phyloP scores from a whole-genome alignment of 1,140 invertebrate species.

The Maniola jurtina region DNA sequence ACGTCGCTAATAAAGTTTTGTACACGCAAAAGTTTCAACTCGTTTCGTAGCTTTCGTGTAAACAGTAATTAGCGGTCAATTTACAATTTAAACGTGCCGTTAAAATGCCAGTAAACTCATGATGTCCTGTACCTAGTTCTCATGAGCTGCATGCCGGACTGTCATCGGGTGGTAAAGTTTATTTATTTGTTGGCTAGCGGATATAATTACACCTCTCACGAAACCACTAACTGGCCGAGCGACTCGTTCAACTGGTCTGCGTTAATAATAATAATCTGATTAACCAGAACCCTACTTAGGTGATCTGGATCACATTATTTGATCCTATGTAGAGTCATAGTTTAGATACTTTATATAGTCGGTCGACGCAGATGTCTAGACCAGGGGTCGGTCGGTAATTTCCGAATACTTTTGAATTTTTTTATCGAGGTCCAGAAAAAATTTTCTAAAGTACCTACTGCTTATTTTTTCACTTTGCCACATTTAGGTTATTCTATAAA shows the following conservation, averaged over 20 bases:
- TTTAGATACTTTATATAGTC: too few relatives aligned
- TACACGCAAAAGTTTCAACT: too few relatives aligned
- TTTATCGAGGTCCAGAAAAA: too few relatives aligned
- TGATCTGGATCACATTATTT: constrained; percentile 15
- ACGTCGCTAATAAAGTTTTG: too few relatives aligned
- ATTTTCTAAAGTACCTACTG: too few relatives aligned
- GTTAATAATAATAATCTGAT: constrained; percentile 64
- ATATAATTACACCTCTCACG: constrained; percentile 62
- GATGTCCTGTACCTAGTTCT: neutral
- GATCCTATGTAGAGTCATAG: neutral
- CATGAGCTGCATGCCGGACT: constrained; percentile 28
- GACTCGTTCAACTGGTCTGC: constrained; percentile 52
- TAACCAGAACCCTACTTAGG: constrained; percentile 54
- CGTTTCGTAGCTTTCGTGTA: neutral
- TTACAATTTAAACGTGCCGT: neutral
- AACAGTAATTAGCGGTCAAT: neutral
- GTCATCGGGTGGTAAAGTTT: constrained; percentile 57
- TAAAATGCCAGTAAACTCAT: neutral
- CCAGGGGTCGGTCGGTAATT: too few relatives aligned
- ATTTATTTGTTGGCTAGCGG: constrained; percentile 63
- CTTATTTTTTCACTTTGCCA: too few relatives aligned
- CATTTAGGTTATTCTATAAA: too few relatives aligned
- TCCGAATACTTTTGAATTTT: too few relatives aligned
- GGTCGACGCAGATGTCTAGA: too few relatives aligned
- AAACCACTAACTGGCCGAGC: constrained; percentile 35